These are phyloP conservation scores for Danio jaintianensis DNA, from an alignment of 2,797 vertebrate species.

Conservation along the genomic window DNA sequence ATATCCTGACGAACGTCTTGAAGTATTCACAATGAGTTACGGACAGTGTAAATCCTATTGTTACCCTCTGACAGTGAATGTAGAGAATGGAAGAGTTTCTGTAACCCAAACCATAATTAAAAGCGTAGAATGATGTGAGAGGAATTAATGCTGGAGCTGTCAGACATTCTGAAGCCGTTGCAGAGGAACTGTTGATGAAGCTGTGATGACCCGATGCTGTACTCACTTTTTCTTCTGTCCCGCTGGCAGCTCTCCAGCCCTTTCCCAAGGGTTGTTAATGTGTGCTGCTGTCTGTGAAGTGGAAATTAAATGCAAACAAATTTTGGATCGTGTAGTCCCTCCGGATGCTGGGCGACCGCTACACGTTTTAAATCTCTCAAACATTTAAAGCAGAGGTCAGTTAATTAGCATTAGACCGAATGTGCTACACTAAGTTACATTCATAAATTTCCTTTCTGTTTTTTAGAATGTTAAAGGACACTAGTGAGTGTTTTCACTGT, in stretches of 20 bases:
- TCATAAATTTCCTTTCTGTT: not conserved
- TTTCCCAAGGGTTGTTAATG: slow-evolving; percentile 52
- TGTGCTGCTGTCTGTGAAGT: slow-evolving; percentile 56
- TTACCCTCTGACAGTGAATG: slow-evolving; percentile 37
- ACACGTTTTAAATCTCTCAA: slow-evolving; percentile 1
- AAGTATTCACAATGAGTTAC: slow-evolving; percentile 54
- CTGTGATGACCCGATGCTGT: slow-evolving; percentile 36
- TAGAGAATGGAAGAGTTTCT: slow-evolving; percentile 19
- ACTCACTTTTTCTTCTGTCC: slow-evolving; percentile 19
- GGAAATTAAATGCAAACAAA: slow-evolving; percentile 54
- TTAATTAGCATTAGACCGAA: not conserved
- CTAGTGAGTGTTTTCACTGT: not conserved
- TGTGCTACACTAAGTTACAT: not conserved
- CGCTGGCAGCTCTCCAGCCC: slow-evolving; percentile 13
- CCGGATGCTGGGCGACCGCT: slow-evolving; percentile 22
- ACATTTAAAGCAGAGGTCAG: slow-evolving; percentile 8
- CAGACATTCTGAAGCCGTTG: slow-evolving; percentile 34
- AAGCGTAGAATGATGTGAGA: slow-evolving; percentile 30
- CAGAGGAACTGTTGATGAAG: slow-evolving; percentile 39
- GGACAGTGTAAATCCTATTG: slow-evolving; percentile 43
- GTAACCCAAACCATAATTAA: slow-evolving; percentile 33
- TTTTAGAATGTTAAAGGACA: not conserved
- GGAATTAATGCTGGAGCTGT: slow-evolving; percentile 31
- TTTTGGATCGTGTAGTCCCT: slow-evolving; percentile 38
- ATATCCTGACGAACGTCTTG: slow-evolving; percentile 44